Evolutionary conservation across 2,888 invertebrate genomes (phyloP), one percentile per base, ranked within the genome.

Genomic region (Leucania comma): DNA sequence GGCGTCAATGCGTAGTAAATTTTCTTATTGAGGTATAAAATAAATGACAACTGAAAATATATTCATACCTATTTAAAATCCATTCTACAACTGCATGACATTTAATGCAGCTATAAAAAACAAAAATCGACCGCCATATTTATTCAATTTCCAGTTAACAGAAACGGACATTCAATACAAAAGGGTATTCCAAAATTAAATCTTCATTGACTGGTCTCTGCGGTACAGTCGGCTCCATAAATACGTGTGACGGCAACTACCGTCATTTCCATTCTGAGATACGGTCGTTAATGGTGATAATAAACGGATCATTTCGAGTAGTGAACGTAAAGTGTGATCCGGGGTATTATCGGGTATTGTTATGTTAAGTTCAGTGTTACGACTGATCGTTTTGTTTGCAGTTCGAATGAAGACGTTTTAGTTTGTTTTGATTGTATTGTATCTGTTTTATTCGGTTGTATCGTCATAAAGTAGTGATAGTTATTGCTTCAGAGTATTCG

Each of bases 241-340:
- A 88, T 88, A 87, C 70, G 76, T 82, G 72, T 82, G 82, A 73
- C 77, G 78, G 84, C 78, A 80, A 80, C 81, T 80, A 83, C 72
- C 84, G 87, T 88, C 88, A 88, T 88, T 88, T 86, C 86, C 88
- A 89, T 86, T 84, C 78, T 65, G 84, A 87, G 86, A 89, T 89
- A 89, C 72, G 87, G 75, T 80, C 84, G 88, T 85, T 89, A 89
- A 88, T 88, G 84, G 84, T 51, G 83, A 81, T 89, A 87, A 89
- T 89, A 88, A 88, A 89, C 87, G 88, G 88, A 88, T 87, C 79
- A 89, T 89, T 89, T 87, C 72, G 79, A 82, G 69, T 72, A 75
- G 78, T 65, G 68, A 64, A 79, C 77, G 79, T 85, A 83, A 86
- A 87, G 80, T 84, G 83, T 87, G 82, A 87, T 85, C 85, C 85